phyloP scores from a whole-genome alignment of 2,888 invertebrate species.

The Sarcophaga rosellei region DNA sequence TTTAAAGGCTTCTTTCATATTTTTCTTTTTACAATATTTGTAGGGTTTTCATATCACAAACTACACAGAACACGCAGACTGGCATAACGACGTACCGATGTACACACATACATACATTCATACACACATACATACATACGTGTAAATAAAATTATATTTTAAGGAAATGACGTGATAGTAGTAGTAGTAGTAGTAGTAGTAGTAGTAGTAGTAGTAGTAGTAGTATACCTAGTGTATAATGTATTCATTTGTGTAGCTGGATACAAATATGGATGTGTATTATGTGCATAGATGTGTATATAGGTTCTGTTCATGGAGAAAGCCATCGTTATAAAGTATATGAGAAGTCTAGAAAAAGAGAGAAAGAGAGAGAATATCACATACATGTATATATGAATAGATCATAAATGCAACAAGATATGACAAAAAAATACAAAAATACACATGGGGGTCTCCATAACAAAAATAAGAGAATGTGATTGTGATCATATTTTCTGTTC shows the following conservation, averaged over 20 bases:
- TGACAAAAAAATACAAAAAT: background rate
- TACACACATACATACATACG: background rate
- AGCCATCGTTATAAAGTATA: background rate
- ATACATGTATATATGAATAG: background rate
- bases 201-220: no score
- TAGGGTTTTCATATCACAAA: no score
- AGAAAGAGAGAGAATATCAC: conserved; percentile 9
- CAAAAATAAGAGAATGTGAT: background rate
- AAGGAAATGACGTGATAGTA: no score
- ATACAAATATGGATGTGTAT: no score
- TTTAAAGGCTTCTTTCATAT: no score
- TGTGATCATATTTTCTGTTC: no score
- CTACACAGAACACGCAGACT: background rate
- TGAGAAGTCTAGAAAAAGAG: conserved; percentile 8
- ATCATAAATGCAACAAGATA: conserved; percentile 39
- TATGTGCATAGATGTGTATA: background rate
- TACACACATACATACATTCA: background rate
- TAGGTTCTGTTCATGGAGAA: background rate
- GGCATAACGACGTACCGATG: conserved; percentile 35
- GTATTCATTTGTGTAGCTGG: no score
- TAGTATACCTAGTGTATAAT: no score
- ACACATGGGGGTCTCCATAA: background rate
- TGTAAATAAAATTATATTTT: background rate
- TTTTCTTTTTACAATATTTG: no score
- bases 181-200: no score